phyloP scores from a whole-genome alignment of 2,113 vertebrate species.

The Eleginops maclovinus region DNA sequence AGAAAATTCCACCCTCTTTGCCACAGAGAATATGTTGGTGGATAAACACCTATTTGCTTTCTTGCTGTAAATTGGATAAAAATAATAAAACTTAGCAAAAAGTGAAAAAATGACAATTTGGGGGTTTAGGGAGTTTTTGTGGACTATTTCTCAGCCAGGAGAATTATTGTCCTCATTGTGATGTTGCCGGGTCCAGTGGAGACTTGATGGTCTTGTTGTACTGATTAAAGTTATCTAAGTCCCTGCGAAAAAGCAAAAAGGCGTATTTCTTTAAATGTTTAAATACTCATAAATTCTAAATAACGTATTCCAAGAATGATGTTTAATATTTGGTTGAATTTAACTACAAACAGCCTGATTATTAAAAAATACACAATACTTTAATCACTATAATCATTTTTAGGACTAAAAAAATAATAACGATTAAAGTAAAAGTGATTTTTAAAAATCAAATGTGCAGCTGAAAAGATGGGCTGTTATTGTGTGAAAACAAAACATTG shows the following conservation, averaged over 20 bases:
- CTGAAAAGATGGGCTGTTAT: background rate
- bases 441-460: background rate
- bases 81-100: too few species aligned
- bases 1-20: constrained; percentile 37
- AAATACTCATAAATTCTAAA: background rate
- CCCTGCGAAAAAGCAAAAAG: background rate
- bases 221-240: background rate
- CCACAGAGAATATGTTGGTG: too few species aligned
- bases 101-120: too few species aligned
- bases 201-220: background rate
- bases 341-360: background rate
- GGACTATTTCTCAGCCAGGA: too few species aligned
- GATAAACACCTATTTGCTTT: too few species aligned
- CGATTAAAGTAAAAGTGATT: background rate
- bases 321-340: background rate
- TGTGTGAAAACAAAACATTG: background rate
- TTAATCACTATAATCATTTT: too few species aligned
- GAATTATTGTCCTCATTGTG: too few species aligned
- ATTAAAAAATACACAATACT: background rate
- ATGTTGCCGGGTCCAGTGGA: background rate
- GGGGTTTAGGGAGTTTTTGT: too few species aligned
- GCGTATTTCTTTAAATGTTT: background rate
- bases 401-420: background rate
- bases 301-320: background rate
- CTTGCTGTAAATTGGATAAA: too few species aligned